Evolutionary conservation across 2,888 invertebrate genomes (phyloP), one percentile per base, ranked within the genome.

Genomic region (Calliopum simillimum): DNA sequence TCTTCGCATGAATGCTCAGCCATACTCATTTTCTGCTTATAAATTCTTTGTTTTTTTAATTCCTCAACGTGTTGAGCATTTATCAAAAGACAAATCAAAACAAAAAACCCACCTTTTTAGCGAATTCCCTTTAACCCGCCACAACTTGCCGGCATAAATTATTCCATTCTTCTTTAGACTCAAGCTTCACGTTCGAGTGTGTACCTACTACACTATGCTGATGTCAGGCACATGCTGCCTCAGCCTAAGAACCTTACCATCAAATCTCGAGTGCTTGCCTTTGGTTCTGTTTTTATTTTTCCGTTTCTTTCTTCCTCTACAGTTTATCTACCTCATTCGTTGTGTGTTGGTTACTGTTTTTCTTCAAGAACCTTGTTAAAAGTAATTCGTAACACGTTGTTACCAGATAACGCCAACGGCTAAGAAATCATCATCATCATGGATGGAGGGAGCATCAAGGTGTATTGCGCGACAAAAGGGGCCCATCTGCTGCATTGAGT

Each of bases 311-410:
- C 16, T 21, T 51, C 21, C 11, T 51, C 21, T 51, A 21, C 21
- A n/a, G 76, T 80, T 82, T 82, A 82, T 83, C 84, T 82, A 33
- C 33, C 33, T 33, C 33, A 33, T 33, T 33, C 33, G 5, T 33
- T n/a, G n/a, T n/a, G n/a, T n/a, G n/a, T n/a, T 33, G 33, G 33
- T 64, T 49, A 51, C 51, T 64, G 33, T 43, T 16, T 33, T 58
- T 64, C 78, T 80, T 83, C 74, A 84, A 84, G 82, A 82, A 82
- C 80, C 83, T 83, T 83, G 82, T 83, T 83, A 84, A 83, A 83
- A 80, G 82, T 83, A 83, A 83, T 83, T 83, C 82, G 82, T 83
- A 83, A 84, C 84, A 83, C 83, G 84, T 84, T 83, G 84, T 83
- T 83, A 81, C 81, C 79, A 83, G 82, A 83, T 83, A 83, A 84